A percentile compares a stretch with the other conserved stretches of the same genome.
These are phyloP conservation scores for Phengaris arion DNA, from an alignment of 2,888 invertebrate species.

Conservation along the genomic window DNA sequence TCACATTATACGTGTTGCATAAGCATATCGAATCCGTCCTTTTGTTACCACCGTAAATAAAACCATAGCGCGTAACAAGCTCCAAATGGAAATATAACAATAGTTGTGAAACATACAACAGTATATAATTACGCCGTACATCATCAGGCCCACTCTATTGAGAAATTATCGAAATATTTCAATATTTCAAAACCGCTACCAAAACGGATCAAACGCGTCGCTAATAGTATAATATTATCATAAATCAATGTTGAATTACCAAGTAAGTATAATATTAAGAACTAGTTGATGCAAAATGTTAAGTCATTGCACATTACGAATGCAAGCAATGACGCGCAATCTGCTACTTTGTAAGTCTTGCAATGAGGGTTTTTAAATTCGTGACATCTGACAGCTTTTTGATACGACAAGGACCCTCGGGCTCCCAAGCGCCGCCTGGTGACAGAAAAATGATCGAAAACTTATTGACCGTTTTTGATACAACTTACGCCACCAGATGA, in stretches of 20 bases:
- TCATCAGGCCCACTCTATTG: slow-evolving; percentile 35
- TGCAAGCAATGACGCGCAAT: neutral
- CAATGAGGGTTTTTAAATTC: too few relatives aligned
- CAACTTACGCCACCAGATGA: too few relatives aligned
- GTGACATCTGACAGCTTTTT: too few relatives aligned
- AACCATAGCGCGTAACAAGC: slow-evolving; percentile 3
- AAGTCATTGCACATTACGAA: neutral
- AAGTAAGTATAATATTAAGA: slow-evolving; percentile 23
- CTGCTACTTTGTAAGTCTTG: neutral
- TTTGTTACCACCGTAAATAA: neutral
- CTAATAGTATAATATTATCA: slow-evolving; percentile 28
- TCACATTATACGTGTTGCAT: neutral
- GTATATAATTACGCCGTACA: slow-evolving; percentile 6
- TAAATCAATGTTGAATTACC: slow-evolving; percentile 26
- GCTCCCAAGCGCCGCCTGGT: too few relatives aligned
- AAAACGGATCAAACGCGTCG: slow-evolving; percentile 18
- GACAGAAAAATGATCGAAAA: too few relatives aligned
- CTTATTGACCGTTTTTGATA: too few relatives aligned
- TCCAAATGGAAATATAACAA: slow-evolving; percentile 2
- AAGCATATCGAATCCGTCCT: slow-evolving; percentile 12
- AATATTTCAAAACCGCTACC: slow-evolving; percentile 22
- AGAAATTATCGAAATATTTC: slow-evolving; percentile 32
- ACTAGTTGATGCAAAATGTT: slow-evolving; percentile 9
- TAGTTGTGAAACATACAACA: neutral
- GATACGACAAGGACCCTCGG: too few relatives aligned